These are phyloP conservation scores for Diaprepes abbreviatus DNA, from an alignment of 2,888 invertebrate genomes.

Conservation along the genomic window DNA sequence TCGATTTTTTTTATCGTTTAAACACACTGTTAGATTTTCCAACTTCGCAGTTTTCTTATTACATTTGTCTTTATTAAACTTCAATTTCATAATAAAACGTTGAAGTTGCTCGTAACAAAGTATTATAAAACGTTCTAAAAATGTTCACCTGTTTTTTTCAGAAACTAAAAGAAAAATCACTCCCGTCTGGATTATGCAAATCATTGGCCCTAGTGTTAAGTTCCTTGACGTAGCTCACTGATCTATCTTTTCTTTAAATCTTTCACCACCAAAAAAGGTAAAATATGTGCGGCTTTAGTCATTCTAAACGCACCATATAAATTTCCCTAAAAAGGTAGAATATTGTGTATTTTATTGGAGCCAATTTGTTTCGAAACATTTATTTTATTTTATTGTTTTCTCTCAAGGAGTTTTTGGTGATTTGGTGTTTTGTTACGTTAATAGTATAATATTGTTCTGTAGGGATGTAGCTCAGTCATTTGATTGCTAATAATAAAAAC, in stretches of 20 bases:
- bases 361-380: conserved; percentile 15
- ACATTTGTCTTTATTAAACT: too few relatives aligned
- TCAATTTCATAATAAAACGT: too few relatives aligned
- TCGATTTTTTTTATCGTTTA: too few relatives aligned
- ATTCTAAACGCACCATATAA: conserved; percentile 29
- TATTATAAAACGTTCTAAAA: too few relatives aligned
- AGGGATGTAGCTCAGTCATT: too few relatives aligned
- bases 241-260: conserved; percentile 23
- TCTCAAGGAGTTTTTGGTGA: not conserved
- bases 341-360: conserved; percentile 8
- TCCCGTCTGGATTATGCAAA: conserved; percentile 29
- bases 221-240: conserved; percentile 11
- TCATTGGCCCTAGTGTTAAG: conserved; percentile 20
- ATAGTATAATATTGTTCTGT: too few relatives aligned
- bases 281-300: conserved; percentile 30
- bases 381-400: not conserved
- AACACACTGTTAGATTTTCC: too few relatives aligned
- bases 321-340: conserved; percentile 23
- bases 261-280: conserved; percentile 25
- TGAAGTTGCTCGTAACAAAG: too few relatives aligned
- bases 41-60: too few relatives aligned
- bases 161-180: conserved; percentile 11
- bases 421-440: not conserved
- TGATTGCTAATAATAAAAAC: too few relatives aligned
- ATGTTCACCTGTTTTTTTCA: too few relatives aligned